Conservation (phyloP, 92 coral and sea anemone genomes). For the Zoanthus sansibaricus region DNA sequence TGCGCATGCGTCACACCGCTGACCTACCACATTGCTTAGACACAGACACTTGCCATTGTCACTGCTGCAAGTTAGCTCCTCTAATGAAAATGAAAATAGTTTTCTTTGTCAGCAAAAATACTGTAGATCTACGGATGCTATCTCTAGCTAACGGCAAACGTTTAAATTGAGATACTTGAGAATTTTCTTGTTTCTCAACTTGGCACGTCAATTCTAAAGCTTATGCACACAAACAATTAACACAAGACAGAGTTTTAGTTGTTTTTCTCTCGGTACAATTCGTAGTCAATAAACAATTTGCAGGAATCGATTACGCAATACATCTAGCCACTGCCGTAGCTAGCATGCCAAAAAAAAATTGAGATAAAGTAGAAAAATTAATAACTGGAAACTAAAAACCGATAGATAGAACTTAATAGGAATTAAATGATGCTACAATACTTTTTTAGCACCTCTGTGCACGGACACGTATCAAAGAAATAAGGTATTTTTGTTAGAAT, state of each 20-base stretch:
- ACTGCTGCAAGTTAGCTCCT: constrained; percentile 74
- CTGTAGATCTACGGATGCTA: not conserved
- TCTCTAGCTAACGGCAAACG: not conserved
- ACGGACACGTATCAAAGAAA: no score
- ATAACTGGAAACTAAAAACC: no score
- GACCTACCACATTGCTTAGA: constrained; percentile 79
- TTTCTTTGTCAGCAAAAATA: not conserved
- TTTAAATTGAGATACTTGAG: not conserved
- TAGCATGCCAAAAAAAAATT: no score
- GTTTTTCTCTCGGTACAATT: no score
- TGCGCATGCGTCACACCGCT: constrained; percentile 81
- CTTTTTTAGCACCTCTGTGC: no score
- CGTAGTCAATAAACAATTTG: no score
- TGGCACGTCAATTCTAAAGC: not conserved
- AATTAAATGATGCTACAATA: no score
- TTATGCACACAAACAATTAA: not conserved
- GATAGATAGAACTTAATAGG: no score
- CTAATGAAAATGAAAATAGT: constrained; percentile 42
- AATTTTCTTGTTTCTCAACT: not conserved
- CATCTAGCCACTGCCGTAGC: no score
- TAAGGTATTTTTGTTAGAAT: no score
- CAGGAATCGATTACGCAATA: not conserved
- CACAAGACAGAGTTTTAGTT: not conserved
- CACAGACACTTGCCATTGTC: constrained; percentile 89
- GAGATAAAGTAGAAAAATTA: no score